Percentiles rank a stretch among this genome's conserved stretches.
These are phyloP conservation scores for Procambarus clarkii DNA, from an alignment of 1,140 invertebrate species.

Conservation along the genomic window DNA sequence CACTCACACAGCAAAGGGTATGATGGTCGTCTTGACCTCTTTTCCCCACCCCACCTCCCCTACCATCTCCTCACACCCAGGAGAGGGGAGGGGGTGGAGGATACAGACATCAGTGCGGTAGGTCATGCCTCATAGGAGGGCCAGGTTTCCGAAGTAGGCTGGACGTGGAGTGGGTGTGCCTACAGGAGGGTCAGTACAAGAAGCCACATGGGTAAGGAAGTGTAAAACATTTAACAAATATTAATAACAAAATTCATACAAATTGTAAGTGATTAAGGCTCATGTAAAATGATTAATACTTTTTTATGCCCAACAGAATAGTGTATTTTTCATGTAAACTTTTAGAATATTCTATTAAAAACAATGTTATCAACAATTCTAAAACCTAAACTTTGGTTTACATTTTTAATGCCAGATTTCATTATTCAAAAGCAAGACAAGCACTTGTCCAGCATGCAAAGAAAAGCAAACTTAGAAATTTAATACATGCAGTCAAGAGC, in stretches of 20 bases:
- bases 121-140: constrained; percentile 43
- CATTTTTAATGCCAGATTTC: background rate
- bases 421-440: background rate
- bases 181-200: constrained; percentile 39
- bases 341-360: background rate
- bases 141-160: constrained; percentile 40
- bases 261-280: background rate
- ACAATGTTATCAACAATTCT: background rate
- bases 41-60: constrained; percentile 26
- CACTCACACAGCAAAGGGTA: constrained; percentile 12
- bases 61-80: background rate
- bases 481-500: background rate
- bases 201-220: constrained; percentile 39
- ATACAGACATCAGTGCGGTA: constrained; percentile 25
- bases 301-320: background rate
- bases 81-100: background rate
- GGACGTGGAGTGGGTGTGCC: constrained; percentile 45
- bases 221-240: constrained; percentile 3
- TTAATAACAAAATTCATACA: background rate
- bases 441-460: constrained; percentile 35
- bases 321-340: background rate
- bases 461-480: constrained; percentile 1
- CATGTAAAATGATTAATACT: background rate
- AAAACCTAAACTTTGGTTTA: background rate
- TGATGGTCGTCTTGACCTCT: constrained; percentile 18